Evolutionary conservation across 1,140 invertebrate genomes (phyloP).

Genomic region (Drosophila ogumai): DNA sequence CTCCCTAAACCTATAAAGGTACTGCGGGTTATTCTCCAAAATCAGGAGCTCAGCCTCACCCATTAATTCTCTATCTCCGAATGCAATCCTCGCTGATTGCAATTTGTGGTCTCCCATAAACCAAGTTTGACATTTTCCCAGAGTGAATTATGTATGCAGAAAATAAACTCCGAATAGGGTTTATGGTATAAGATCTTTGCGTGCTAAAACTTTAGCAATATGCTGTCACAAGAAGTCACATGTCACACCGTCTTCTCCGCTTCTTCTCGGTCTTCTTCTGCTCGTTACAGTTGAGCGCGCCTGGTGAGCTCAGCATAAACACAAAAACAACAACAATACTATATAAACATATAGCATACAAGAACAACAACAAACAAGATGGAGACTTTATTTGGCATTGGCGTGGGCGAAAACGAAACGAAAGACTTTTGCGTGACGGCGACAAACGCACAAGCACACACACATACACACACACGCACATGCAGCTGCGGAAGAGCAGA

Average conservation of each 20-base stretch:
- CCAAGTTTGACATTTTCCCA: slow-evolving; percentile 8
- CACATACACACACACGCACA: slow-evolving; percentile 1
- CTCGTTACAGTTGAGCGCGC: slow-evolving; percentile 54
- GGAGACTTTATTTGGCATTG: slow-evolving; percentile 27
- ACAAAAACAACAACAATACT: background rate
- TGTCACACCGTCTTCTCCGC: slow-evolving; percentile 33
- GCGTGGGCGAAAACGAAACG: slow-evolving; percentile 34
- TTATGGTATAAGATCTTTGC: slow-evolving; percentile 14
- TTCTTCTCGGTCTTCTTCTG: slow-evolving; percentile 27
- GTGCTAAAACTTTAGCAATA: slow-evolving; percentile 51
- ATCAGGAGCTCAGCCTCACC: background rate
- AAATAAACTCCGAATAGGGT: background rate
- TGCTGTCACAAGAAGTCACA: slow-evolving; percentile 46
- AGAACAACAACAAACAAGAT: slow-evolving; percentile 25
- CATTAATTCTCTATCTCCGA: background rate
- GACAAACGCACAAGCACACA: slow-evolving; percentile 26
- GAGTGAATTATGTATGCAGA: slow-evolving; percentile 11
- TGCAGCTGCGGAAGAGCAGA: slow-evolving; percentile 12
- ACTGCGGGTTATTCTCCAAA: background rate
- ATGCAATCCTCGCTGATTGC: slow-evolving; percentile 1
- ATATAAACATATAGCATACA: background rate
- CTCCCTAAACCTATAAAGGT: background rate
- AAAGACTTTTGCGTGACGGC: slow-evolving; percentile 52
- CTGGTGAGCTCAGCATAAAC: slow-evolving; percentile 50
- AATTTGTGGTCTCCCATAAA: slow-evolving; percentile 24